Conservation (phyloP, 2,113 vertebrate species). For the Pelvicachromis taeniatus region DNA sequence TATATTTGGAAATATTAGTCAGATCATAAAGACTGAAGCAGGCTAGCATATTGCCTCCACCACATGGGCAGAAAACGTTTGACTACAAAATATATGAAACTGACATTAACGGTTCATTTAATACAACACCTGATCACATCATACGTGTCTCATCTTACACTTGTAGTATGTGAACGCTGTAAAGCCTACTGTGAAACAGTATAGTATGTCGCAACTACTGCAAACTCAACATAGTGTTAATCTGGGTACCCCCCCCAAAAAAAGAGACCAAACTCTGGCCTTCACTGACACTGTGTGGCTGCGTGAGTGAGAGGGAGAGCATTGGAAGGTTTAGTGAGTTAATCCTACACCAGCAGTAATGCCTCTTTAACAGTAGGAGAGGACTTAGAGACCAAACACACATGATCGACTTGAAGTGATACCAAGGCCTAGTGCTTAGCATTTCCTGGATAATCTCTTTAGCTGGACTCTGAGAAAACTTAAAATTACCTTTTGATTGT, state of each 20-base stretch:
- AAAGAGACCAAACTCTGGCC: constrained; percentile 1
- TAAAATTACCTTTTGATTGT: background rate
- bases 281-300: constrained; percentile 23
- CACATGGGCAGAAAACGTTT: background rate
- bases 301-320: background rate
- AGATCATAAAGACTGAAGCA: background rate
- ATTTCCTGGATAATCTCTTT: constrained; percentile 46
- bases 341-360: constrained; percentile 56
- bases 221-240: background rate
- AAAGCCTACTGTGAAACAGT: background rate
- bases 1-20: background rate
- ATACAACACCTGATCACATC: constrained; percentile 12
- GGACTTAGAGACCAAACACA: constrained; percentile 56
- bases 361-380: constrained; percentile 56
- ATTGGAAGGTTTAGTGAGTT: constrained; percentile 41
- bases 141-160: background rate
- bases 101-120: constrained; percentile 44
- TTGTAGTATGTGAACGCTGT: background rate
- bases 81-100: background rate
- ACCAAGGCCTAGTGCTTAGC: background rate
- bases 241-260: constrained; percentile 45
- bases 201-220: background rate
- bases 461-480: constrained; percentile 17
- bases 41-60: background rate
- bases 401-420: constrained; percentile 48